These are phyloP conservation scores for Campoletis sonorensis DNA, from an alignment of 1,140 invertebrate genomes.

Conservation along the genomic window DNA sequence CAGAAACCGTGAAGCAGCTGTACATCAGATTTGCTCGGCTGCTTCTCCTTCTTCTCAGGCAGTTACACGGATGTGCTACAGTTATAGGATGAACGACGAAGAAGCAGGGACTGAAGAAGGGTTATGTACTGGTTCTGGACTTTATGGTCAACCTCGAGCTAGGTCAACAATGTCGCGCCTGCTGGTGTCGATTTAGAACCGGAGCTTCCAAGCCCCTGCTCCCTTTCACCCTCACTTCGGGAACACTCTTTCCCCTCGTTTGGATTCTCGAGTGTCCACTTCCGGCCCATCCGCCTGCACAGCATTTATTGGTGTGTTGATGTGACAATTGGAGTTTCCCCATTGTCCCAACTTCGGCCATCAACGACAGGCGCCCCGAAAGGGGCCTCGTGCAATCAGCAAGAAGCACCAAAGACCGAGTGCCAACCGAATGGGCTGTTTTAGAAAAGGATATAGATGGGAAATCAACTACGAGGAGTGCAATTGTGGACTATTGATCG, in stretches of 20 bases:
- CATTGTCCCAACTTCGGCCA: too few species aligned
- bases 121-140: conserved; percentile 1
- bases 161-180: neutral
- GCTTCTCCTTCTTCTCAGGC: neutral
- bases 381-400: too few species aligned
- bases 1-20: conserved; percentile 3
- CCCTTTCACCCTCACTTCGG: neutral
- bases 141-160: neutral
- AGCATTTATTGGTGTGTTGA: too few species aligned
- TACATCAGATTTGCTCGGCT: conserved; percentile 3
- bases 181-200: neutral
- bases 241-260: neutral
- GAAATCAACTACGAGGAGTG: too few species aligned
- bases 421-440: too few species aligned
- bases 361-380: too few species aligned
- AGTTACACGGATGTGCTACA: neutral
- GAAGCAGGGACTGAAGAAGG: neutral
- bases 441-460: too few species aligned
- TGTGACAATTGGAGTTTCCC: too few species aligned
- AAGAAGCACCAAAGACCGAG: too few species aligned
- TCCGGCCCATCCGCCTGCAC: neutral
- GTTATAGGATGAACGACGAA: neutral
- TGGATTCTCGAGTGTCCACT: neutral
- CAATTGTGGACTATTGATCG: too few species aligned
- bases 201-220: neutral